Percentiles rank a stretch among this genome's conserved stretches.
These are phyloP conservation scores for Norana najaformis DNA, from an alignment of 2,888 invertebrate genomes.

Conservation along the genomic window DNA sequence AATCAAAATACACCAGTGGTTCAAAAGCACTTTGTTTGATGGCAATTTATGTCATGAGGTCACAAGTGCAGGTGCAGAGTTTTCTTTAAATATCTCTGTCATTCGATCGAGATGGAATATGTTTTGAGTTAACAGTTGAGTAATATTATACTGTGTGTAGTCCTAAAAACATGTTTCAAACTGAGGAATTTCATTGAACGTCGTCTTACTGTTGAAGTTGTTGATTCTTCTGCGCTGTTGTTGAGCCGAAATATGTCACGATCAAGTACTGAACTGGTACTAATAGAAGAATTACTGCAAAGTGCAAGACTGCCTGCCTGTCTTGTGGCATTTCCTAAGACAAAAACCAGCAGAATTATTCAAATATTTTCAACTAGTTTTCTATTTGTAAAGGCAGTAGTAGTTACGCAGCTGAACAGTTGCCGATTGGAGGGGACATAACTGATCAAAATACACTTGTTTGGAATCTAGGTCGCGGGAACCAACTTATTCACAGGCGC, in stretches of 20 bases:
- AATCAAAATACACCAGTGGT: background rate
- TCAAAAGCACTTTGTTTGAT: too few relatives aligned
- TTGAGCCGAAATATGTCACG: conserved; percentile 51
- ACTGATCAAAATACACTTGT: too few relatives aligned
- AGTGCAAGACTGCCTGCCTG: conserved; percentile 53
- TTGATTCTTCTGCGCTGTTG: conserved; percentile 46
- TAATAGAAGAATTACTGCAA: conserved; percentile 57
- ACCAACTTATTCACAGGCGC: too few relatives aligned
- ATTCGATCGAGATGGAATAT: too few relatives aligned
- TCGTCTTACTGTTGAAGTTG: conserved; percentile 51
- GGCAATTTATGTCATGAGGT: too few relatives aligned
- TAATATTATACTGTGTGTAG: too few relatives aligned
- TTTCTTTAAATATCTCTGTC: too few relatives aligned
- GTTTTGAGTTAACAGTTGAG: too few relatives aligned
- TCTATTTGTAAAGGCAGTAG: background rate
- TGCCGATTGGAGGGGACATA: too few relatives aligned
- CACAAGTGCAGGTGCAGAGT: too few relatives aligned
- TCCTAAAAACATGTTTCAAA: background rate
- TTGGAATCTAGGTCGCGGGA: too few relatives aligned
- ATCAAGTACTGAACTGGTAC: conserved; percentile 62
- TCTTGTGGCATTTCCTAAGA: conserved; percentile 50
- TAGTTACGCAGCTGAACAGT: too few relatives aligned
- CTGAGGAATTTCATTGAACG: background rate
- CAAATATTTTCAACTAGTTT: background rate
- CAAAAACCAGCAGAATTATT: background rate